A percentile compares a stretch with the other conserved stretches of the same genome.
phyloP scores from a whole-genome alignment of 2,797 vertebrate genomes.

The Pipistrellus pygmaeus region DNA sequence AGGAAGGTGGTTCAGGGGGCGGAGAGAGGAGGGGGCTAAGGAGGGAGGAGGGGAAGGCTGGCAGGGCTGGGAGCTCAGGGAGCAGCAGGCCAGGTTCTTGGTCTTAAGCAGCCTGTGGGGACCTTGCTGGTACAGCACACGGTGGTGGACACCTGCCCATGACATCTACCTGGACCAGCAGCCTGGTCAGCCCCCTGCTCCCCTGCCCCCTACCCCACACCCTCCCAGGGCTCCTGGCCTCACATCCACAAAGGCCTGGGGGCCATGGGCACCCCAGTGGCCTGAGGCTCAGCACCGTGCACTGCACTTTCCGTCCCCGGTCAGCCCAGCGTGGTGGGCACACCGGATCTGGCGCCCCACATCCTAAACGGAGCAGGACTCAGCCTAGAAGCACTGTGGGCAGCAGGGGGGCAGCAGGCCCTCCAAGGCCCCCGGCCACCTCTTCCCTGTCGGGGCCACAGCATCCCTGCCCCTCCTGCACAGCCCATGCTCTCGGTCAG shows the following conservation, averaged over 20 bases:
- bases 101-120: constrained; percentile 87
- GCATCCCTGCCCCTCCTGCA: too few relatives aligned
- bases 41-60: neutral
- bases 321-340: constrained; percentile 89
- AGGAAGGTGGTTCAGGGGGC: too few relatives aligned
- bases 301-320: constrained; percentile 94
- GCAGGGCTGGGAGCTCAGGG: constrained; percentile 88
- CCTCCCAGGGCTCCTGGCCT: neutral
- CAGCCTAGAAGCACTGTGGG: constrained; percentile 82
- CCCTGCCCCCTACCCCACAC: rapidly evolving
- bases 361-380: constrained; percentile 87
- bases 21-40: rapidly evolving
- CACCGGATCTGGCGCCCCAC: constrained; percentile 81
- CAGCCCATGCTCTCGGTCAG: neutral
- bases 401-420: neutral
- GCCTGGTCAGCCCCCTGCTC: neutral
- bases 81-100: constrained; percentile 89
- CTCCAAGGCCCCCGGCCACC: neutral
- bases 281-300: constrained; percentile 94
- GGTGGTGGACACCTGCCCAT: constrained; percentile 90
- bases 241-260: constrained; percentile 90
- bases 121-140: constrained; percentile 85
- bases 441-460: neutral
- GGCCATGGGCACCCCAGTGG: constrained; percentile 71
- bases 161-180: constrained; percentile 88